These are phyloP conservation scores for Piezodorus guildinii DNA, from an alignment of 1,140 invertebrate species.

Conservation along the genomic window DNA sequence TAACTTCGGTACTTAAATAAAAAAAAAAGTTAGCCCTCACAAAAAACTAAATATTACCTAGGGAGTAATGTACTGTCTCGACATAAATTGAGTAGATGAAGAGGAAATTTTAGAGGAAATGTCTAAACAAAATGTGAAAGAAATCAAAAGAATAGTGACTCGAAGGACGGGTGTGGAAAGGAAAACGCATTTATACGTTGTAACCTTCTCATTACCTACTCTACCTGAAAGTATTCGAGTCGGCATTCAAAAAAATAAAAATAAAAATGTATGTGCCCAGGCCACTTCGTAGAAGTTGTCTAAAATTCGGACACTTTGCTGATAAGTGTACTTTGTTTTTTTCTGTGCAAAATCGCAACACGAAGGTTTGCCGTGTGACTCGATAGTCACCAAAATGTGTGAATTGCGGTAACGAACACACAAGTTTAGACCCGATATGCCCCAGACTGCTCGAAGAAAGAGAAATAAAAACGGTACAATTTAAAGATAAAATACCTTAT, in stretches of 20 bases:
- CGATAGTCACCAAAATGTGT: too few species aligned
- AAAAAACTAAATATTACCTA: too few species aligned
- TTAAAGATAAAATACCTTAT: not conserved
- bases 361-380: not conserved
- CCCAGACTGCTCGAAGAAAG: too few species aligned
- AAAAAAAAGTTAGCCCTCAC: not conserved
- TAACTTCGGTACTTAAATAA: not conserved
- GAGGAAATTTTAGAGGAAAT: not conserved
- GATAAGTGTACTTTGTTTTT: not conserved
- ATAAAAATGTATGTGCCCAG: not conserved
- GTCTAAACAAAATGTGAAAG: not conserved
- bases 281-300: not conserved
- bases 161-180: not conserved
- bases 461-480: too few species aligned
- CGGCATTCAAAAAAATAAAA: not conserved
- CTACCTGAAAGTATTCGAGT: not conserved
- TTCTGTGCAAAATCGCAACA: not conserved
- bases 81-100: not conserved
- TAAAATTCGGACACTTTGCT: not conserved
- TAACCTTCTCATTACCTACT: not conserved
- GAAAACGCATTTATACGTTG: not conserved
- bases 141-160: not conserved
- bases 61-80: not conserved
- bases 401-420: too few species aligned
- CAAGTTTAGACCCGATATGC: too few species aligned